Evolutionary conservation across 2,113 vertebrate genomes (phyloP).

Genomic region (Ahaetulla prasina): DNA sequence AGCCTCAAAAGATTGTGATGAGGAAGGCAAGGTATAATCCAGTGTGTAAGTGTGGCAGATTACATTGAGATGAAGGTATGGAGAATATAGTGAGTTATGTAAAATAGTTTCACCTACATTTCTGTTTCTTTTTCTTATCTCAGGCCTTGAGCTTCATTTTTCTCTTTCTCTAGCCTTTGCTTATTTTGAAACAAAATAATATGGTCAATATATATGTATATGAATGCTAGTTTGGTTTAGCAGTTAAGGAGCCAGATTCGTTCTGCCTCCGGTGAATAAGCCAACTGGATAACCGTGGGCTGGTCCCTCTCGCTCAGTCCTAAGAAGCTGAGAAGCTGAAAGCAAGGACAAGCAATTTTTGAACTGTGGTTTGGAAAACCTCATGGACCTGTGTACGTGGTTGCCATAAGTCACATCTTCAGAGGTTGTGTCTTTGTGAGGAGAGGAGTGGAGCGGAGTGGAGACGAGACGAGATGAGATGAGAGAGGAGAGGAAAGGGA

Average conservation of each 20-base stretch:
- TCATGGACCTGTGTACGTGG: not conserved
- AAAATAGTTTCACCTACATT: no score
- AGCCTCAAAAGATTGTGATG: no score
- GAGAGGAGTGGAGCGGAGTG: not conserved
- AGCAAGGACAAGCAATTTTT: not conserved
- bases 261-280: not conserved
- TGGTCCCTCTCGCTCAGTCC: not conserved
- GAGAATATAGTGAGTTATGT: no score
- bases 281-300: not conserved
- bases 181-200: not conserved
- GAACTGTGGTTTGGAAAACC: not conserved
- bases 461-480: not conserved
- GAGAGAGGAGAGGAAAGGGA: no score
- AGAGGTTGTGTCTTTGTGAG: not conserved
- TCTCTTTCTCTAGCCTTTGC: not conserved
- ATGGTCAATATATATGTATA: not conserved
- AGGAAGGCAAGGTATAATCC: no score
- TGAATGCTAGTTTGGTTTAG: not conserved
- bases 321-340: no score
- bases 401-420: not conserved
- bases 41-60: no score
- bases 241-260: not conserved
- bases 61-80: no score
- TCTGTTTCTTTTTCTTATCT: no score
- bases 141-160: not conserved